A percentile compares a stretch with the other conserved stretches of the same genome.
Conservation (phyloP, 2,797 vertebrate species). For the Enteromius treurensis region DNA sequence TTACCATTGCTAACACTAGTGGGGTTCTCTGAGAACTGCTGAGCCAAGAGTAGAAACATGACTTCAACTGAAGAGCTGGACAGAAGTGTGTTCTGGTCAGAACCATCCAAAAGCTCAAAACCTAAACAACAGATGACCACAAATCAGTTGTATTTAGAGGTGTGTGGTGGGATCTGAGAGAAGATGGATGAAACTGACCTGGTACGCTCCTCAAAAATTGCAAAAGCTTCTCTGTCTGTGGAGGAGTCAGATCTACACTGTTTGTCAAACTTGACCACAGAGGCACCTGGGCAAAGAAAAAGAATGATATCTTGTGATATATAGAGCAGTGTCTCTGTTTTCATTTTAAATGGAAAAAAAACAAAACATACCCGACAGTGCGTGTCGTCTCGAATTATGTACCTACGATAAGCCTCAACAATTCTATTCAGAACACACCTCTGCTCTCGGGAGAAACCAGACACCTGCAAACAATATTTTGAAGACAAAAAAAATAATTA, state of each 20-base stretch:
- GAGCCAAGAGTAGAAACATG: constrained; percentile 89
- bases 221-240: constrained; percentile 83
- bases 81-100: constrained; percentile 87
- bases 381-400: constrained; percentile 79
- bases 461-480: constrained; percentile 58
- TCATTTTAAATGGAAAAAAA: neutral
- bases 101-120: constrained; percentile 87
- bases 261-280: constrained; percentile 80
- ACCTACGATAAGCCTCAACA: constrained; percentile 86
- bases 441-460: constrained; percentile 84
- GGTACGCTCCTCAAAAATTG: constrained; percentile 90
- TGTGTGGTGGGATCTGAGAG: constrained; percentile 17
- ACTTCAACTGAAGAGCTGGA: constrained; percentile 88
- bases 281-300: constrained; percentile 66
- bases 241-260: constrained; percentile 71
- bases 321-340: neutral
- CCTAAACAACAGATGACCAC: constrained; percentile 71
- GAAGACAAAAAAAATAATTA: neutral
- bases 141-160: neutral
- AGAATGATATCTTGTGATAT: neutral
- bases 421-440: constrained; percentile 85
- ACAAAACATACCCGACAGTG: constrained; percentile 76
- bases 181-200: constrained; percentile 71
- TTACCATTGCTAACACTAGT: constrained; percentile 79
- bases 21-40: constrained; percentile 86